Percentiles rank a stretch among this genome's conserved stretches.
Evolutionary conservation across 2,113 vertebrate genomes (phyloP).

Genomic region (Dicerorhinus sumatrensis): DNA sequence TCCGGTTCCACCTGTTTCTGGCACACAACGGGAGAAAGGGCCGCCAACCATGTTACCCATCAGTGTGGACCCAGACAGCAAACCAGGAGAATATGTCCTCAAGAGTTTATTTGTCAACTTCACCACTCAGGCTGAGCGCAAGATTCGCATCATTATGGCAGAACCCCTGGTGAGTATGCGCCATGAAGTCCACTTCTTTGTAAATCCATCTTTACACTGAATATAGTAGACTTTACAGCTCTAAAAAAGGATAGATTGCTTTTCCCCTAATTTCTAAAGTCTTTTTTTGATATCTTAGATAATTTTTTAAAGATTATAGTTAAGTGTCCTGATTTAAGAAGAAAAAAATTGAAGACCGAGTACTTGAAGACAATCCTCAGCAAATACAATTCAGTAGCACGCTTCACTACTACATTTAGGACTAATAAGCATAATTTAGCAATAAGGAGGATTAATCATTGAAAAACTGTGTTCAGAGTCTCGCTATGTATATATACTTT

Average conservation of each 20-base stretch:
- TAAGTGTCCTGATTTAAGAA: not conserved
- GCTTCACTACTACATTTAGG: not conserved
- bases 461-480: not conserved
- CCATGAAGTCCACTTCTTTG: rapidly evolving
- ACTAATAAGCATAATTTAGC: not conserved
- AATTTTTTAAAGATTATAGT: not conserved
- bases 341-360: not conserved
- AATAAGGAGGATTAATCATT: not conserved
- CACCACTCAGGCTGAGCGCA: conserved; percentile 94
- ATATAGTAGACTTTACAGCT: not conserved
- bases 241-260: not conserved
- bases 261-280: not conserved
- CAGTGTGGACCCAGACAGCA: conserved; percentile 96
- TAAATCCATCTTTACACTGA: not conserved
- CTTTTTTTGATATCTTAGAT: not conserved
- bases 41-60: conserved; percentile 95
- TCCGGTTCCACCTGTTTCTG: conserved; percentile 92
- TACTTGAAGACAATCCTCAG: not conserved
- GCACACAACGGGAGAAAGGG: conserved; percentile 93
- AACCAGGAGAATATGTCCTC: conserved; percentile 97
- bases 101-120: conserved; percentile 99
- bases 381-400: not conserved
- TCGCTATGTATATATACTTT: not conserved
- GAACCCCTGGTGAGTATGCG: conserved; percentile 95
- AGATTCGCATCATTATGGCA: conserved; percentile 98